Conservation (phyloP, 2,888 invertebrate genomes). For the Prosopocoilus inquinatus region DNA sequence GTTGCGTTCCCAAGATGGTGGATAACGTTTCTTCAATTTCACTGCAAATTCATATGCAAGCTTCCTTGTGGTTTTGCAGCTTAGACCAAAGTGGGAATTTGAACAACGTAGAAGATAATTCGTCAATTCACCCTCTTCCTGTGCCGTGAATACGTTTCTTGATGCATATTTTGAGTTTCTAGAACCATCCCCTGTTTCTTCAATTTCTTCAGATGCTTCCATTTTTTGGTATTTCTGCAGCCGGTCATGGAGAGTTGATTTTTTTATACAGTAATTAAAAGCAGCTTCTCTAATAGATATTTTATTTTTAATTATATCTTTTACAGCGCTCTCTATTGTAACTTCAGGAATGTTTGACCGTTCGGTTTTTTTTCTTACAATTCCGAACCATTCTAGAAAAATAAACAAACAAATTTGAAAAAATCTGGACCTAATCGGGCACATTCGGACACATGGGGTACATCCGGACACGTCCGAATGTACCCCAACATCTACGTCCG, state of each 20-base stretch:
- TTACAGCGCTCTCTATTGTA: too few relatives aligned
- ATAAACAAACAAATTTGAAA: not conserved
- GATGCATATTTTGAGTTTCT: not conserved
- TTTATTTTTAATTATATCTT: too few relatives aligned
- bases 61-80: not conserved
- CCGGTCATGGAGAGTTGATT: not conserved
- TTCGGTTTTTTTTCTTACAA: not conserved
- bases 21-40: not conserved
- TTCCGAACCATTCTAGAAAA: not conserved
- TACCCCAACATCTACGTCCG: not conserved
- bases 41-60: constrained; percentile 5
- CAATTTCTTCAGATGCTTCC: not conserved
- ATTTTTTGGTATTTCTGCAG: not conserved
- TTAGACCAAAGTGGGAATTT: not conserved
- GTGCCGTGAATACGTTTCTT: too few relatives aligned
- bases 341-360: not conserved
- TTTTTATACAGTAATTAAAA: not conserved
- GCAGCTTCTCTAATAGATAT: not conserved
- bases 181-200: not conserved
- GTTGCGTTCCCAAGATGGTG: not conserved
- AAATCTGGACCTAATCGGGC: not conserved
- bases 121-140: too few relatives aligned
- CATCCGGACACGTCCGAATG: not conserved
- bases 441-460: not conserved
- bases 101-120: not conserved